phyloP scores from a whole-genome alignment of 2,797 vertebrate species.

The Scomberomorus guttatus region DNA sequence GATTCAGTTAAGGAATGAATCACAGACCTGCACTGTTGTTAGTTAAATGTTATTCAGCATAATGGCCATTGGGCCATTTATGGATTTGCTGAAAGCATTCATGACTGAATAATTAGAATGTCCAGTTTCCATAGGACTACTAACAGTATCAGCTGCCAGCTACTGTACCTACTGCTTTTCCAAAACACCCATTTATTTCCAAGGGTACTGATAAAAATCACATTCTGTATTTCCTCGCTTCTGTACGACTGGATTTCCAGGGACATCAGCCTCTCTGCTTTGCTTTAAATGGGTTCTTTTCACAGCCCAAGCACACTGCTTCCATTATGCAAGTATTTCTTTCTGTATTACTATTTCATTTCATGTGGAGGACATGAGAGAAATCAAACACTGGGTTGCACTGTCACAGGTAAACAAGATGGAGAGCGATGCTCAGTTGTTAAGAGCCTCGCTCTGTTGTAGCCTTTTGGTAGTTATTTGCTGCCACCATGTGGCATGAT shows the following conservation, averaged over 20 bases:
- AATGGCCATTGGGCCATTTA: slow-evolving; percentile 13
- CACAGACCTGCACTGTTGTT: slow-evolving; percentile 1
- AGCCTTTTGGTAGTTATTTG: slow-evolving; percentile 59
- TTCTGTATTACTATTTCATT: slow-evolving; percentile 51
- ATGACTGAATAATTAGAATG: background rate
- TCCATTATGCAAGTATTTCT: slow-evolving; percentile 33
- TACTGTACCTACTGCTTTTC: background rate
- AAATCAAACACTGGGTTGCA: slow-evolving; percentile 48
- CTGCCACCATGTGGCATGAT: slow-evolving; percentile 80
- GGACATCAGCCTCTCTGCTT: slow-evolving; percentile 18
- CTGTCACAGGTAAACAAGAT: slow-evolving; percentile 68
- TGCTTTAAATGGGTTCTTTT: slow-evolving; percentile 21
- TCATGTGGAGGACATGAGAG: slow-evolving; percentile 38
- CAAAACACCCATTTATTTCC: slow-evolving; percentile 27
- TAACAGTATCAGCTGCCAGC: background rate
- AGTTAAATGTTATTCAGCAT: slow-evolving; percentile 2
- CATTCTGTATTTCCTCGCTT: slow-evolving; percentile 75
- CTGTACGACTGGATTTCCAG: slow-evolving; percentile 11
- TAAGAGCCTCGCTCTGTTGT: background rate
- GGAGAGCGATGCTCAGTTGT: slow-evolving; percentile 54
- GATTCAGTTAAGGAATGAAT: slow-evolving; percentile 34
- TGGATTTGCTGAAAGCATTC: slow-evolving; percentile 14
- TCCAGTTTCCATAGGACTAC: background rate
- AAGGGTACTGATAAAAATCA: slow-evolving; percentile 61
- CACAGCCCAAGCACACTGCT: background rate